Evolutionary conservation across 2,888 invertebrate genomes (phyloP), one percentile per base, ranked within the genome.

Genomic region (Callinectes sapidus): DNA sequence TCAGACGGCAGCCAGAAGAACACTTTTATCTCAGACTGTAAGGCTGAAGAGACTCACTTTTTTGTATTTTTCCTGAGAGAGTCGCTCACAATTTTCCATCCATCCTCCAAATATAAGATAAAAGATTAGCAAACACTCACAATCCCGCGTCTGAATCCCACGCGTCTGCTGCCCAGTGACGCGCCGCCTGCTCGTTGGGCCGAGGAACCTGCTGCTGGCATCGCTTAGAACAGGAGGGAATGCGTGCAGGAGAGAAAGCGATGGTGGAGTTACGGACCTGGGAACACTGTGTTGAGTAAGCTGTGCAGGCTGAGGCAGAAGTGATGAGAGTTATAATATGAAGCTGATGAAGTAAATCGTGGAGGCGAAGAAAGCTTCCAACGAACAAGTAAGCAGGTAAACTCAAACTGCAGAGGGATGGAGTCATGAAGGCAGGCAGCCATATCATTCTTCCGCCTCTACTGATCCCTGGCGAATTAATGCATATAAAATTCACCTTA

Each of bases 81-180:
- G 61, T 61, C 61, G n/a, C 71, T 71, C n/a, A 71, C 71, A 28
- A n/a, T 71, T 71, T 71, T 71, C 71, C 71, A 23, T 71, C 71
- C 71, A 71, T n/a, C 71, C 71, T 28, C n/a, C 71, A 71, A 71
- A 71, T 71, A 71, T n/a, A 71, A 71, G 71, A 71, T 71, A 71
- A 71, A 71, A 71, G 71, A 71, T 71, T 71, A n/a, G 71, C 71
- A 71, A 71, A 71, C 71, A 71, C 71, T 71, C 71, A n/a, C 66
- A 6, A 18, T 1, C 23, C 23, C 66, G 18, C 18, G 66, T 71
- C 23, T 71, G 71, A 71, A 71, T 71, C 23, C 71, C 71, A 23
- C n/a, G 10, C 28, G 8, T 71, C 71, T 71, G 71, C 6, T 71
- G 6, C 6, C 71, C 28, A 71, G 23, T n/a, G n/a, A 71, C 71